phyloP scores from a whole-genome alignment of 2,888 invertebrate species.

The Campopleginae sp. region DNA sequence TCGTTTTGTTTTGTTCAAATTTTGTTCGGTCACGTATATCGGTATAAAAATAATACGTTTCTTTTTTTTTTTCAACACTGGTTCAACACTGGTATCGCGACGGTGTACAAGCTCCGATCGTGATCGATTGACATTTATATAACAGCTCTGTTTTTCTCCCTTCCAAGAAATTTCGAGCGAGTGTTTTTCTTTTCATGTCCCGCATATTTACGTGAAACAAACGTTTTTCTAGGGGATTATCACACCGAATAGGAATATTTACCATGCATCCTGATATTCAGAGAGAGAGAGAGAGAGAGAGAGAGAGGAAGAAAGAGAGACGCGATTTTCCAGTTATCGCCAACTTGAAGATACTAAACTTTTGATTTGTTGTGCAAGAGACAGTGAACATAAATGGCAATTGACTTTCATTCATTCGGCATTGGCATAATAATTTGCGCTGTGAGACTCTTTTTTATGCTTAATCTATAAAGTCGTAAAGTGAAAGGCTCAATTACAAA shows the following conservation, averaged over 20 bases:
- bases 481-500: not conserved
- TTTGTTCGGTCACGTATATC: slow-evolving; percentile 58
- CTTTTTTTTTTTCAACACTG: slow-evolving; percentile 56
- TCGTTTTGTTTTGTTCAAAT: slow-evolving; percentile 19
- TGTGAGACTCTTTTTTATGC: slow-evolving; percentile 4
- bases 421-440: not conserved
- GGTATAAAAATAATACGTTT: slow-evolving; percentile 70
- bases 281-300: not conserved
- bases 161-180: slow-evolving; percentile 30
- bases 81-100: slow-evolving; percentile 32
- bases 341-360: slow-evolving; percentile 18
- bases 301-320: not conserved
- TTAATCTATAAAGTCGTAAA: not conserved
- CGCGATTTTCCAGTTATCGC: slow-evolving; percentile 24
- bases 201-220: not conserved
- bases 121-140: slow-evolving; percentile 9
- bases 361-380: slow-evolving; percentile 60
- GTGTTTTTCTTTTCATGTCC: slow-evolving; percentile 20
- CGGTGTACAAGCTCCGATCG: slow-evolving; percentile 26
- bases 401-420: slow-evolving; percentile 49
- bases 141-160: slow-evolving; percentile 5
- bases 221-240: slow-evolving; percentile 29
- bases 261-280: slow-evolving; percentile 50
- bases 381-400: slow-evolving; percentile 23
- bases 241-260: slow-evolving; percentile 49